Evolutionary conservation across 2,113 vertebrate species (phyloP).

Genomic region (Anseranas semipalmata): DNA sequence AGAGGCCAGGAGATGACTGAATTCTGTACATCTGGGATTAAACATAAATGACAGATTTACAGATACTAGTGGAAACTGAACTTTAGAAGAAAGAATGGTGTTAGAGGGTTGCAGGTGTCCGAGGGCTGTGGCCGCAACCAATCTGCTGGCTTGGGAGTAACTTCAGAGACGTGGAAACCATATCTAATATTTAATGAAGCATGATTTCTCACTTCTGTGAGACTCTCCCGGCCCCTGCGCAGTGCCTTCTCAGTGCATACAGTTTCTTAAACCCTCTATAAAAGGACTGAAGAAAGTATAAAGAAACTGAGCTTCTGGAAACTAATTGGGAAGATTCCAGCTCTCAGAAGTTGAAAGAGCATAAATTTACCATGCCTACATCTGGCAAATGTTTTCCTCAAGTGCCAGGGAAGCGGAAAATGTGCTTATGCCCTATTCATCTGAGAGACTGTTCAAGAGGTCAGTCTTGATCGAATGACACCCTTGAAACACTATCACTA

Average conservation of each 20-base stretch:
- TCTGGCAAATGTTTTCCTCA: constrained; percentile 43
- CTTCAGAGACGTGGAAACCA: not conserved
- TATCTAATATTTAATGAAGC: not conserved
- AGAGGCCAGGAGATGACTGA: not conserved
- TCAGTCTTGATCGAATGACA: constrained; percentile 26
- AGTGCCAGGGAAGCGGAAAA: constrained; percentile 36
- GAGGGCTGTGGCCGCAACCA: not conserved
- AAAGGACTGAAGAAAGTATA: not conserved
- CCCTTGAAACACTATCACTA: not conserved
- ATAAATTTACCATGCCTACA: constrained; percentile 22
- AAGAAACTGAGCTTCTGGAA: constrained; percentile 35
- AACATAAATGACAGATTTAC: not conserved
- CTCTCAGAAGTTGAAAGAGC: constrained; percentile 25
- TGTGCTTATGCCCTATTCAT: constrained; percentile 31
- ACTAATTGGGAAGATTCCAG: constrained; percentile 17
- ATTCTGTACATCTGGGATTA: not conserved
- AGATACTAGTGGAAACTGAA: not conserved
- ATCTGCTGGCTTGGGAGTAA: not conserved
- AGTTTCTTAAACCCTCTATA: not conserved
- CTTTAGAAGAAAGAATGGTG: not conserved
- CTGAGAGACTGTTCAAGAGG: constrained; percentile 20
- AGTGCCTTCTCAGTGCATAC: not conserved
- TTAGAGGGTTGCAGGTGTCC: not conserved
- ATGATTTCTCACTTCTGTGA: not conserved
- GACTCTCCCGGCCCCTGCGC: not conserved